Percentiles rank a stretch among this genome's conserved stretches.
These are phyloP conservation scores for Myotis davidii DNA, from an alignment of 2,113 vertebrate genomes.

Conservation along the genomic window DNA sequence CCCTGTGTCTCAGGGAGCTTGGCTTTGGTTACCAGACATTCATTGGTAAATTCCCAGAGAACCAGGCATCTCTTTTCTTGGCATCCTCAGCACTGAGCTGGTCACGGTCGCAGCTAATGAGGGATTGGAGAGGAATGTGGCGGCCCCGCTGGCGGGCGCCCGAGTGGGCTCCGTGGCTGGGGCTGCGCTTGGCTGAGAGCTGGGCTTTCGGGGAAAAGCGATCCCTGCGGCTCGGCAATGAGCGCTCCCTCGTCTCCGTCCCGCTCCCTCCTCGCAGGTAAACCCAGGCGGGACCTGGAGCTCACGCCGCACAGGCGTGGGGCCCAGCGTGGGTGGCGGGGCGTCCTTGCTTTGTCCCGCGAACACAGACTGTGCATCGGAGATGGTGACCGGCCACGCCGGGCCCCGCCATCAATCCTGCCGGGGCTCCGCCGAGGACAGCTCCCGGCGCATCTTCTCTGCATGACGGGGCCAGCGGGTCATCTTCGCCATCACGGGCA, in stretches of 20 bases:
- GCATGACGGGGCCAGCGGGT: not conserved
- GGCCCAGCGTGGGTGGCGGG: not conserved
- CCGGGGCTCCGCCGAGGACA: not conserved
- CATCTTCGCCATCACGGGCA: not conserved
- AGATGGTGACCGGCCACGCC: fast-evolving
- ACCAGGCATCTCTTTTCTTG: not conserved
- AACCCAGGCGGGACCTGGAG: too few species aligned
- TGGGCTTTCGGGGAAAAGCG: fast-evolving
- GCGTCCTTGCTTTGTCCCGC: not conserved
- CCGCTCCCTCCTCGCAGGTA: not conserved
- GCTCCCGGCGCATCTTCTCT: not conserved
- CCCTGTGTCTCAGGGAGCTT: not conserved
- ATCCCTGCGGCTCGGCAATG: fast-evolving
- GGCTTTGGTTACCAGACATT: not conserved
- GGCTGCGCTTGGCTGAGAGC: not conserved
- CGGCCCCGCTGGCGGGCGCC: fast-evolving
- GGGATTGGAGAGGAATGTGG: not conserved
- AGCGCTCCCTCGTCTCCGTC: not conserved
- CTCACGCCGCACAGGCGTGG: fast-evolving
- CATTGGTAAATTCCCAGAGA: not conserved
- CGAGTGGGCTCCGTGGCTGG: not conserved
- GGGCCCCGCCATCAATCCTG: fast-evolving
- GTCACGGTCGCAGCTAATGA: not conserved
- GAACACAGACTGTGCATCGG: too few species aligned
- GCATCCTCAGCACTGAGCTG: not conserved